Evolutionary conservation across 2,797 vertebrate species (phyloP).

Genomic region (Naso thynnoides): DNA sequence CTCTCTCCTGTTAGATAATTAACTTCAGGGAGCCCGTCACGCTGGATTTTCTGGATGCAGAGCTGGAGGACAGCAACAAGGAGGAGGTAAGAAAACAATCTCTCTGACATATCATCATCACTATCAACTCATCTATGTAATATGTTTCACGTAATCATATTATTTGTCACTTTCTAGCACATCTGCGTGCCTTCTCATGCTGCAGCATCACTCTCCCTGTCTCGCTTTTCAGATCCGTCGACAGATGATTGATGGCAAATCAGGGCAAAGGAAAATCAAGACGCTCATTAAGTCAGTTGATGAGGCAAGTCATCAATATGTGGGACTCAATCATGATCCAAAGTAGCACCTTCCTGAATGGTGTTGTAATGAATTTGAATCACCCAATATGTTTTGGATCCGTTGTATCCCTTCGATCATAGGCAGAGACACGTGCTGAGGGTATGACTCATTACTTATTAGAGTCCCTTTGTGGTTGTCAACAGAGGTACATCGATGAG

Average conservation of each 20-base stretch:
- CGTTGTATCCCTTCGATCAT: slow-evolving; percentile 46
- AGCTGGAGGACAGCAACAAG: slow-evolving; percentile 95
- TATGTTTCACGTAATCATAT: neutral
- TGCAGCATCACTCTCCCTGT: slow-evolving; percentile 7
- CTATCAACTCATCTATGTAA: neutral
- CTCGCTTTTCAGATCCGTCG: slow-evolving; percentile 89
- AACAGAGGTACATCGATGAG: slow-evolving; percentile 97
- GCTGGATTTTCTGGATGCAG: slow-evolving; percentile 96
- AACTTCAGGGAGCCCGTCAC: slow-evolving; percentile 96
- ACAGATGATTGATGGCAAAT: slow-evolving; percentile 94
- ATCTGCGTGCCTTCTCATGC: neutral
- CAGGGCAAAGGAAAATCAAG: slow-evolving; percentile 92
- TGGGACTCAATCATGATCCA: slow-evolving; percentile 69
- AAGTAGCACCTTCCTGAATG: slow-evolving; percentile 63
- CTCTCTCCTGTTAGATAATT: slow-evolving; percentile 86
- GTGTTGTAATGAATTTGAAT: slow-evolving; percentile 61
- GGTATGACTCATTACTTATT: slow-evolving; percentile 19
- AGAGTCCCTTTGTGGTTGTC: slow-evolving; percentile 28
- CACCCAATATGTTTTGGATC: slow-evolving; percentile 44
- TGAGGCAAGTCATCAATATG: slow-evolving; percentile 89
- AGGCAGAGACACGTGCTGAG: slow-evolving; percentile 9
- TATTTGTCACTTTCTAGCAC: neutral
- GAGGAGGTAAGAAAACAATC: slow-evolving; percentile 87
- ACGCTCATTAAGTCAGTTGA: slow-evolving; percentile 96
- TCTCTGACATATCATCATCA: neutral